These are phyloP conservation scores for Chaenocephalus aceratus DNA, from an alignment of 2,113 vertebrate genomes.

Conservation along the genomic window DNA sequence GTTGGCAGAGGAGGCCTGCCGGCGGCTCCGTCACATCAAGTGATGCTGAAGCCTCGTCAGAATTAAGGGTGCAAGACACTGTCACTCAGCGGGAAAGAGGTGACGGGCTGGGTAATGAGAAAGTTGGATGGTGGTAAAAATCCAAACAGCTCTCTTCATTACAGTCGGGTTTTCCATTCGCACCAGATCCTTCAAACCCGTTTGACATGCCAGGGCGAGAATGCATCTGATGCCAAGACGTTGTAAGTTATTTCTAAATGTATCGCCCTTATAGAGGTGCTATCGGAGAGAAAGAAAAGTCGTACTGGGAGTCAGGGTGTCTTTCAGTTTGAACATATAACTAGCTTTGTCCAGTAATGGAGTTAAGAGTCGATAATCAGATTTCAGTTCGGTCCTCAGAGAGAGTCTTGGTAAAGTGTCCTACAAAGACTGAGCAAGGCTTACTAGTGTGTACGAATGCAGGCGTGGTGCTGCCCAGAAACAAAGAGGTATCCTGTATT, in stretches of 20 bases:
- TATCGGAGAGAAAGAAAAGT: background rate
- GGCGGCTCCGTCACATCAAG: conserved; percentile 24
- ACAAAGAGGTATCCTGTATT: background rate
- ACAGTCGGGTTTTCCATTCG: background rate
- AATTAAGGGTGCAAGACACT: conserved; percentile 56
- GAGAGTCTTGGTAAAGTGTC: conserved; percentile 12
- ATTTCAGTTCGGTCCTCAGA: conserved; percentile 15
- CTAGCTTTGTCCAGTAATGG: background rate
- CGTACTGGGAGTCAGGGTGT: background rate
- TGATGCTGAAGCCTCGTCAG: conserved; percentile 51
- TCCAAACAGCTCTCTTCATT: conserved; percentile 54
- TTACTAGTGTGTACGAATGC: background rate
- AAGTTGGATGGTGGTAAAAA: conserved; percentile 24
- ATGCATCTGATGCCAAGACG: conserved; percentile 27
- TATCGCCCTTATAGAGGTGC: background rate
- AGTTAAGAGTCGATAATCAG: conserved; percentile 25
- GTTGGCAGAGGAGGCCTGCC: conserved; percentile 38
- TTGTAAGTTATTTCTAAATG: background rate
- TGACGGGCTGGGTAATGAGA: conserved; percentile 74
- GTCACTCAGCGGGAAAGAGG: conserved; percentile 55
- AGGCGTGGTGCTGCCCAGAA: background rate
- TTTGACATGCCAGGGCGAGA: conserved; percentile 21
- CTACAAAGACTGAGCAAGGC: too few species aligned
- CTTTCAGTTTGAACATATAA: too few species aligned
- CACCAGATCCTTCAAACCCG: conserved; percentile 9